phyloP scores from a whole-genome alignment of 2,113 vertebrate genomes.

The Oxyruncus cristatus region DNA sequence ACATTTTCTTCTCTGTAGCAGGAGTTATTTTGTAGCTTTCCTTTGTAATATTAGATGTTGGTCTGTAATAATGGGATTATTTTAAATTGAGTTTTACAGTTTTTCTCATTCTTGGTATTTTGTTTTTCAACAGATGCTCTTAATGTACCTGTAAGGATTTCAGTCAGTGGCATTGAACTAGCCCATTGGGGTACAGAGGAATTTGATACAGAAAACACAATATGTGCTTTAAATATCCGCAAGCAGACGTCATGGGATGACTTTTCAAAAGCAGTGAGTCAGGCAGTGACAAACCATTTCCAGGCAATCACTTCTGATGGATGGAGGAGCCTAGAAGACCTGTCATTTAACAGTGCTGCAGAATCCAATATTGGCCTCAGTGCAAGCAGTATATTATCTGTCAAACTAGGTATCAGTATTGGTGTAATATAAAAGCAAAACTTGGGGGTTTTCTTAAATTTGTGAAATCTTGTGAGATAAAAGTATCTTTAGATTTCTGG shows the following conservation, averaged over 20 bases:
- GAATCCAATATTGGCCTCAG: conserved; percentile 77
- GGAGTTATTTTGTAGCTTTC: background rate
- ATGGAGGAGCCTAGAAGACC: conserved; percentile 76
- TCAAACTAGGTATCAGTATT: conserved; percentile 76
- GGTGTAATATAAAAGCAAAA: background rate
- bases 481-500: conserved; percentile 12
- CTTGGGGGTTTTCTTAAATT: background rate
- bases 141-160: conserved; percentile 79
- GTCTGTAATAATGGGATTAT: background rate
- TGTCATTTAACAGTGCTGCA: conserved; percentile 59
- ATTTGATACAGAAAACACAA: conserved; percentile 73
- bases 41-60: background rate
- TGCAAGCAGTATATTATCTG: conserved; percentile 71
- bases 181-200: conserved; percentile 67
- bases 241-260: conserved; percentile 83
- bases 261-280: conserved; percentile 78
- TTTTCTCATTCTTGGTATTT: conserved; percentile 3
- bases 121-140: conserved; percentile 78
- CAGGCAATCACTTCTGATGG: conserved; percentile 78
- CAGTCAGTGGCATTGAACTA: conserved; percentile 69
- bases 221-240: conserved; percentile 78
- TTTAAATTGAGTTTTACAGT: background rate
- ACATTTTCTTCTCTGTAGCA: background rate
- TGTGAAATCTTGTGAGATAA: background rate
- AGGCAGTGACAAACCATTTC: conserved; percentile 80